These are phyloP conservation scores for Cremastinae sp. DNA, from an alignment of 2,888 invertebrate genomes.

Conservation along the genomic window DNA sequence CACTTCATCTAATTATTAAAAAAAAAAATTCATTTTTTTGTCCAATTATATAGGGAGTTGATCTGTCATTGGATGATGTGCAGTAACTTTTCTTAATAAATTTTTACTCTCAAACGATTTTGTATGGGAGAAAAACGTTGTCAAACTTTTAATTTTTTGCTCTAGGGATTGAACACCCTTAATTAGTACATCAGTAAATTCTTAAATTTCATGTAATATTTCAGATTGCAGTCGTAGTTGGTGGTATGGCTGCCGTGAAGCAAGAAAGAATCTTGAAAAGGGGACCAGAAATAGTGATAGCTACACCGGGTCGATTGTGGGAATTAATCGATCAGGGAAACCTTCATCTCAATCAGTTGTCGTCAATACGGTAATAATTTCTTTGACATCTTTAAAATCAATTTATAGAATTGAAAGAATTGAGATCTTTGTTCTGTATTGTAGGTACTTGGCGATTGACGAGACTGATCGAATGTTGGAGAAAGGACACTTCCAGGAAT, in stretches of 20 bases:
- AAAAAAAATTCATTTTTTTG: too few relatives aligned
- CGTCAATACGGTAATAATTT: conserved; percentile 86
- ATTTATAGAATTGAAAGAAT: background rate
- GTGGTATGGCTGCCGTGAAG: conserved; percentile 96
- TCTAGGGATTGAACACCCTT: too few relatives aligned
- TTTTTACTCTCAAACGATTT: too few relatives aligned
- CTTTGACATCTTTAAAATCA: conserved; percentile 10
- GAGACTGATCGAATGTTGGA: conserved; percentile 99
- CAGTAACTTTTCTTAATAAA: too few relatives aligned
- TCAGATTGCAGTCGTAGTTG: conserved; percentile 91
- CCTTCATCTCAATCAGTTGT: conserved; percentile 87
- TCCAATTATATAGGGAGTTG: too few relatives aligned
- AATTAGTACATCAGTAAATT: too few relatives aligned
- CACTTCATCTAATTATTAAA: too few relatives aligned
- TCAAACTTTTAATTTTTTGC: too few relatives aligned
- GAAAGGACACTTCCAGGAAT: conserved; percentile 96
- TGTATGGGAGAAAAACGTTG: too few relatives aligned
- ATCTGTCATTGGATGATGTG: too few relatives aligned
- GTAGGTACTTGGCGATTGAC: conserved; percentile 95
- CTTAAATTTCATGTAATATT: too few relatives aligned
- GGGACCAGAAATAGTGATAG: conserved; percentile 96
- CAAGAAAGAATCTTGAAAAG: conserved; percentile 92
- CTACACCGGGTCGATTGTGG: conserved; percentile 98
- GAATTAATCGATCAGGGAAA: conserved; percentile 92
- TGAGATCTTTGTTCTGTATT: background rate